Base-by-base conservation (phyloP, 2,113 vertebrate species). In the Nycticebus coucang region DNA sequence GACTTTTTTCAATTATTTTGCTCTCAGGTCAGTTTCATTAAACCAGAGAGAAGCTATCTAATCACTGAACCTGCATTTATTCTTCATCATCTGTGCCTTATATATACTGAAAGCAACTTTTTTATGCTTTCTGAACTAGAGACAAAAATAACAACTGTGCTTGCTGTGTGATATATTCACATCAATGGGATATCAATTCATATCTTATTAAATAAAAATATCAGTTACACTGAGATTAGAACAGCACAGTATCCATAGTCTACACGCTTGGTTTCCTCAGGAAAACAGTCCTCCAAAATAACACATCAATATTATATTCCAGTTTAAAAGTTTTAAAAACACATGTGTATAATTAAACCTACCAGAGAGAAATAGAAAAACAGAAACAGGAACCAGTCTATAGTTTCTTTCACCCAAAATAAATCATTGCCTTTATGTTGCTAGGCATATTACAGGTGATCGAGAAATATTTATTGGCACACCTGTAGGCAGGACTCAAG, bases 21-120 rank as follows among this genome's bases (percentile, higher is more conserved):
- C 85, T 88, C 62, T 90, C n/a, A 57, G 35, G 14, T 71, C 55
- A 83, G 50, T 94, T 96, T 93, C 72, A 91, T 91, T 86, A 85
- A 91, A 72, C 35, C 53, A 59, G 85, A 79, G 26, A 28, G 60
- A 57, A 26, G 30, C 41, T 37, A 41, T 77, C 72, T 86, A 80
- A 77, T 90, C 41, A 80, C 60, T 21, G 69, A 83, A 24, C 1
- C 37, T 64, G 7, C 2, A 45, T 41, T 55, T 78, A 22, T 14
- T 0, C 35, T 84, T 41, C 75, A 24, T 80, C 37, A 50, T 53
- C 78, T 69, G 3, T 19, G 41, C 53, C 53, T 77, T 69, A 64
- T 64, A 59, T 89, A 62, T 37, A 86, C 60, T 69, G 37, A 71
- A 88, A 80, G n/a, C 19, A 79, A 33, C 30, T 28, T 80, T 57